phyloP scores from a whole-genome alignment of 2,113 vertebrate genomes.

The Mohoua ochrocephala region DNA sequence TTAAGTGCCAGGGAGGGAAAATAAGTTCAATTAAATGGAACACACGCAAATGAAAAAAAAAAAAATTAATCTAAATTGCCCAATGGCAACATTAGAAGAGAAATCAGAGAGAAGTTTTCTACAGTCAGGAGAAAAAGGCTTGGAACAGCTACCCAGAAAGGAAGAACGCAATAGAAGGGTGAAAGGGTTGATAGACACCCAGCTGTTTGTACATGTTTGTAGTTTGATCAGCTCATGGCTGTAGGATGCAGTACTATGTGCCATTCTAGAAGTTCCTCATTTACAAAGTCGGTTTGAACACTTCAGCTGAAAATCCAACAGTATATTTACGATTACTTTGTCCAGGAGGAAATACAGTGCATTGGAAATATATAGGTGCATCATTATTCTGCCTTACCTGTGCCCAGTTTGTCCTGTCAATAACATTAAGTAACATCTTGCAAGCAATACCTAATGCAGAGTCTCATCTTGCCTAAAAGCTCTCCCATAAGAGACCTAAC shows the following conservation, averaged over 20 bases:
- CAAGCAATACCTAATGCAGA: neutral
- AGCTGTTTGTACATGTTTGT: neutral
- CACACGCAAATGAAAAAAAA: neutral
- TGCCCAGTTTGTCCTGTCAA: neutral
- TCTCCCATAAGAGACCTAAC: neutral
- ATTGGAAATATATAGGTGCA: neutral
- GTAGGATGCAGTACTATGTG: neutral
- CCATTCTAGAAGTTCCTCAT: neutral
- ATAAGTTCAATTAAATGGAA: conserved; percentile 42
- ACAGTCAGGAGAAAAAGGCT: neutral
- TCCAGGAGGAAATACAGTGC: neutral
- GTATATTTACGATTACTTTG: neutral
- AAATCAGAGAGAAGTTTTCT: neutral
- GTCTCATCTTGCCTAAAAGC: neutral
- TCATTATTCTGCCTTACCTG: neutral
- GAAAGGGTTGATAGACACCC: neutral
- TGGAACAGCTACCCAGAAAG: neutral
- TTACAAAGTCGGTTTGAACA: neutral
- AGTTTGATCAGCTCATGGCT: neutral
- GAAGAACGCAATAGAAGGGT: neutral
- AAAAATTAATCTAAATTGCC: neutral
- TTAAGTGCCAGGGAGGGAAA: neutral
- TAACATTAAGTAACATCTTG: neutral
- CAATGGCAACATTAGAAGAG: neutral
- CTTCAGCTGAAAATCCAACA: neutral